Percentiles rank a stretch among this genome's conserved stretches.
Conservation (phyloP, 2,888 invertebrate genomes). For the Microchrysa polita region DNA sequence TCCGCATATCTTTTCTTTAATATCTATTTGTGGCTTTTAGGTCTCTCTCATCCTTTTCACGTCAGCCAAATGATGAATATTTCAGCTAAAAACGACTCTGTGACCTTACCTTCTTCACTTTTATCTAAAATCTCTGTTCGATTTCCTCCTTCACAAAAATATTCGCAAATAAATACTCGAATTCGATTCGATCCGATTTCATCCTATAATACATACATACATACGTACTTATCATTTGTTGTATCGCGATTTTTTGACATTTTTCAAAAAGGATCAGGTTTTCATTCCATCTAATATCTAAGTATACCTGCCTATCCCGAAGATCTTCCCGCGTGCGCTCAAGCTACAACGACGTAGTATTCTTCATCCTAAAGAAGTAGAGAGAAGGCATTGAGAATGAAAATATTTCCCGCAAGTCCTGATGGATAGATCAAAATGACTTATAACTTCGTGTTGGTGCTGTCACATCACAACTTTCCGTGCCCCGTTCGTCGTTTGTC, state of each 20-base stretch:
- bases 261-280: slow-evolving; percentile 1
- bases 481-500: too few species aligned
- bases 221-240: background rate
- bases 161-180: background rate
- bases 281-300: too few species aligned
- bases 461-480: too few species aligned
- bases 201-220: background rate
- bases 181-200: background rate
- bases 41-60: background rate
- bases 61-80: background rate
- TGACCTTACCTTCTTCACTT: background rate
- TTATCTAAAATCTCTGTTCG: background rate
- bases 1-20: too few species aligned
- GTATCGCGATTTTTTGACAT: slow-evolving; percentile 5
- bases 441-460: too few species aligned
- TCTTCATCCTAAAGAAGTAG: too few species aligned
- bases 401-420: too few species aligned
- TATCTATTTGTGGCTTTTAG: too few species aligned
- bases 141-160: background rate
- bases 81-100: background rate
- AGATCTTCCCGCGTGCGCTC: background rate
- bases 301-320: too few species aligned
- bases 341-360: too few species aligned
- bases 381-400: too few species aligned
- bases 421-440: too few species aligned